A percentile compares a stretch with the other conserved stretches of the same genome.
These are phyloP conservation scores for Pilophorus perplexus DNA, from an alignment of 2,888 invertebrate species.

Conservation along the genomic window DNA sequence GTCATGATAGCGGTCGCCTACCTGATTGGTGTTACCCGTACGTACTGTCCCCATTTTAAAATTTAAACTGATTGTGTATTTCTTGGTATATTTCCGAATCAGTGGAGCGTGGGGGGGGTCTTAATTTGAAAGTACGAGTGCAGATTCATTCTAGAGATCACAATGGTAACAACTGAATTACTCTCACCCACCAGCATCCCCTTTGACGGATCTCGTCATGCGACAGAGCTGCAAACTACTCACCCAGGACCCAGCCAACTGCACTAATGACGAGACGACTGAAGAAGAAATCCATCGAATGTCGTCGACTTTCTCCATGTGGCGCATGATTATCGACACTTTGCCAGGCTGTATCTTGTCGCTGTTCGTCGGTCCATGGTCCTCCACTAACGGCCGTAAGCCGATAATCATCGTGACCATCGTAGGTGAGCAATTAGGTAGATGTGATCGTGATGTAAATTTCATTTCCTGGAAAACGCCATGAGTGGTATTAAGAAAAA, in stretches of 20 bases:
- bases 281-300: slow-evolving; percentile 2
- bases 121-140: no score
- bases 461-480: background rate
- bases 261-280: background rate
- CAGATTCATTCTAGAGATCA: no score
- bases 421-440: no score
- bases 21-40: background rate
- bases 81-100: no score
- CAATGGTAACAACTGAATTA: no score
- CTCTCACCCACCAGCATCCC: no score
- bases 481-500: background rate
- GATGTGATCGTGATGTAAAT: no score
- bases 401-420: background rate
- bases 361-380: slow-evolving; percentile 26
- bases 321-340: slow-evolving; percentile 17
- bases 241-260: background rate
- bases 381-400: slow-evolving; percentile 31
- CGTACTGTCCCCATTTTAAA: no score
- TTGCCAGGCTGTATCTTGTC: slow-evolving; percentile 19
- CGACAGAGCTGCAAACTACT: background rate
- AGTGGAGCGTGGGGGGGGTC: no score
- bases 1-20: background rate
- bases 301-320: slow-evolving; percentile 1
- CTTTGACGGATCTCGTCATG: slow-evolving; percentile 23
- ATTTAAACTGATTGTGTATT: no score